Evolutionary conservation across 2,888 invertebrate species (phyloP).

Genomic region (Anaspis maculata): DNA sequence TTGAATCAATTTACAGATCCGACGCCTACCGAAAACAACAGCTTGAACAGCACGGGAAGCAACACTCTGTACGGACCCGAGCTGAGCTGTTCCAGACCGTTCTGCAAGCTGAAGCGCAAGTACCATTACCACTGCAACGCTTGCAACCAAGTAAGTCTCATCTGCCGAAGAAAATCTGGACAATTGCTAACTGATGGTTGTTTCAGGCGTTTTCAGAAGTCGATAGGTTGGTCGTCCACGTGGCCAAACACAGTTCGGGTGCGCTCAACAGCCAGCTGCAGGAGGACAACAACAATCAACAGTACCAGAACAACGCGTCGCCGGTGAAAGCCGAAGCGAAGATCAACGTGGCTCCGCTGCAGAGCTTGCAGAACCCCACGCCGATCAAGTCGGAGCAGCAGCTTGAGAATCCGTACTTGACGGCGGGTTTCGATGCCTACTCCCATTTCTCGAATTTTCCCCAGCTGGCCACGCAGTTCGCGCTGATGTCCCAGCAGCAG

Average conservation of each 20-base stretch:
- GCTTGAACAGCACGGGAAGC: no score
- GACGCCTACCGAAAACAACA: no score
- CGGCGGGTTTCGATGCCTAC: slow-evolving; percentile 39
- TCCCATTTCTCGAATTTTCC: slow-evolving; percentile 39
- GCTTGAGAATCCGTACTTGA: slow-evolving; percentile 22
- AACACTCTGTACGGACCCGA: slow-evolving; percentile 56
- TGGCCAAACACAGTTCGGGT: slow-evolving; percentile 60
- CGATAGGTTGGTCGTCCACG: slow-evolving; percentile 58
- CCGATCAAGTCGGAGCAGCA: slow-evolving; percentile 10
- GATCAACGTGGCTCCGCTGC: slow-evolving; percentile 39
- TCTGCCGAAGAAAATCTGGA: no score
- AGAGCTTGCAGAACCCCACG: slow-evolving; percentile 33
- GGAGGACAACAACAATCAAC: slow-evolving; percentile 34
- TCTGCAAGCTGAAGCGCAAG: slow-evolving; percentile 71
- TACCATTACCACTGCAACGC: slow-evolving; percentile 73
- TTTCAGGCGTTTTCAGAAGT: slow-evolving; percentile 66
- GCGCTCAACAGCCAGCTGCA: slow-evolving; percentile 45
- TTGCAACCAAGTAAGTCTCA: slow-evolving; percentile 62
- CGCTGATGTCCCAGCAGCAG: slow-evolving; percentile 39
- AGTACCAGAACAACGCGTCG: slow-evolving; percentile 25
- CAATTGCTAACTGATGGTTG: no score
- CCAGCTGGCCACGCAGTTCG: slow-evolving; percentile 39
- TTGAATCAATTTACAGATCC: no score
- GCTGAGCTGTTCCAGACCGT: slow-evolving; percentile 63
- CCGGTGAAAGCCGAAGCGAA: slow-evolving; percentile 31